These are phyloP conservation scores for Labia minor DNA, from an alignment of 2,888 invertebrate genomes.

Conservation along the genomic window DNA sequence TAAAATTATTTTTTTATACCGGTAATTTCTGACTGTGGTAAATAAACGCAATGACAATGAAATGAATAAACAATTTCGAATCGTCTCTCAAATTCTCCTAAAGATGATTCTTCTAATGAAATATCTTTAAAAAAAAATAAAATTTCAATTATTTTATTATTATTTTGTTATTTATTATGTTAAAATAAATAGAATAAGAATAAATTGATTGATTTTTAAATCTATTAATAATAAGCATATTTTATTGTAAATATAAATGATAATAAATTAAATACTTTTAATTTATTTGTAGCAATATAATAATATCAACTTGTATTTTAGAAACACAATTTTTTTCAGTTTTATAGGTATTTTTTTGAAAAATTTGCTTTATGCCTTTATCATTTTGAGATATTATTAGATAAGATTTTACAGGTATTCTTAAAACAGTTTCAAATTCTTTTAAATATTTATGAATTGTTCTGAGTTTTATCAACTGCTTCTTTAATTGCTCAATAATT, in stretches of 20 bases:
- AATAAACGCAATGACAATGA: conserved; percentile 63
- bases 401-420: conserved; percentile 18
- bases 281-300: neutral
- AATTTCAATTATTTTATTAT: too few relatives aligned
- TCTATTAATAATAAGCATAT: too few relatives aligned
- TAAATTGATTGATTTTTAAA: too few relatives aligned
- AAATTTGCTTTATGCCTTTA: neutral
- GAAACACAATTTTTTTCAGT: too few relatives aligned
- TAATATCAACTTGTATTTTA: neutral
- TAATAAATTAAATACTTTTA: conserved; percentile 30
- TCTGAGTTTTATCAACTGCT: conserved; percentile 75
- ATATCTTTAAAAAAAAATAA: too few relatives aligned
- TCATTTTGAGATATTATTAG: neutral
- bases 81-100: conserved; percentile 74
- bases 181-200: too few relatives aligned
- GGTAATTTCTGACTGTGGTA: conserved; percentile 38
- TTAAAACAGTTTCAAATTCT: conserved; percentile 59
- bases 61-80: conserved; percentile 67
- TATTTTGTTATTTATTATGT: too few relatives aligned
- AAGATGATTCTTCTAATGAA: conserved; percentile 65
- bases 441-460: conserved; percentile 77
- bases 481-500: conserved; percentile 90
- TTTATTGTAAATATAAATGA: too few relatives aligned
- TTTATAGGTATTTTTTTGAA: neutral
- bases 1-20: conserved; percentile 38